Evolutionary conservation across 2,113 vertebrate genomes (phyloP).

Genomic region (Dasypus novemcinctus): DNA sequence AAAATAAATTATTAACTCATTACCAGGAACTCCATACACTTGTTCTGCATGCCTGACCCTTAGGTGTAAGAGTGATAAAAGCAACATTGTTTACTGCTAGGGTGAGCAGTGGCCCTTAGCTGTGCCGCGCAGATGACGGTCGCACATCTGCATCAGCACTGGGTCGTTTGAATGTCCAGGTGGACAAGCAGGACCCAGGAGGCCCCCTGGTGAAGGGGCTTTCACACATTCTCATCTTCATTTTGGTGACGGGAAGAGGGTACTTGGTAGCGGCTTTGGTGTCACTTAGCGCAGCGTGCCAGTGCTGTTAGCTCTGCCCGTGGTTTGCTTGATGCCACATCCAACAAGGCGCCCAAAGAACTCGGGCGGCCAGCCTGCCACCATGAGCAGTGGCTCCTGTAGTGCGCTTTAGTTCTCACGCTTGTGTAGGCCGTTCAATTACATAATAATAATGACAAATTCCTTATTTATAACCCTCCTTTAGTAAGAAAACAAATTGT

Average conservation of each 20-base stretch:
- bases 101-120: background rate
- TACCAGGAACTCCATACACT: background rate
- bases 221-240: slow-evolving; percentile 41
- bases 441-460: background rate
- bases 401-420: slow-evolving; percentile 24
- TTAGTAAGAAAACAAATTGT: background rate
- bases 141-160: background rate
- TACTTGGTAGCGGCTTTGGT: slow-evolving; percentile 23
- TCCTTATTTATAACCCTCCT: slow-evolving; percentile 54
- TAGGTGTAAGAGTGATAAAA: slow-evolving; percentile 21
- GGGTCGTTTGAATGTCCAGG: background rate
- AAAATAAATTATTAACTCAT: background rate
- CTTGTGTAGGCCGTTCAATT: background rate
- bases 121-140: background rate
- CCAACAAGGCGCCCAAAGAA: background rate
- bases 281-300: background rate
- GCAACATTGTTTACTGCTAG: slow-evolving; percentile 36
- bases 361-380: slow-evolving; percentile 19
- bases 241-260: slow-evolving; percentile 35
- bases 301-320: background rate
- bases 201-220: slow-evolving; percentile 65
- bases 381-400: slow-evolving; percentile 32
- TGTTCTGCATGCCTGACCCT: background rate
- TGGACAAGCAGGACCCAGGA: background rate
- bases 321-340: background rate